phyloP scores from a whole-genome alignment of 2,888 invertebrate genomes.

The Machimus atricapillus region DNA sequence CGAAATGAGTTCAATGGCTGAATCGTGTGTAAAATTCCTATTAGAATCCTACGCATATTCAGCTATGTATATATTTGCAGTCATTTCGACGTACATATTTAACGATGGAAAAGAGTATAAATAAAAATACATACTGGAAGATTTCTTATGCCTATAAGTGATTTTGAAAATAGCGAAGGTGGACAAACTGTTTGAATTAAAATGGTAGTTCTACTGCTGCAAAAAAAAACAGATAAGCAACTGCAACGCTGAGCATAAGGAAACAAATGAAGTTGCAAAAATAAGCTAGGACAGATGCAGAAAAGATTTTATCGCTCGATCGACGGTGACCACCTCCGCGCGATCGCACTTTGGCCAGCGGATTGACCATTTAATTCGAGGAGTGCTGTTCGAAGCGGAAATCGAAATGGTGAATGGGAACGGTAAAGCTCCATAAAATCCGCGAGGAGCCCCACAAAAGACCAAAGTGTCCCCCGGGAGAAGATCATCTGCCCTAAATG shows the following conservation, averaged over 20 bases:
- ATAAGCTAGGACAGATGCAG: background rate
- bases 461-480: background rate
- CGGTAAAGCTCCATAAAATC: background rate
- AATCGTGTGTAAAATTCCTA: no score
- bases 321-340: background rate
- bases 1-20: no score
- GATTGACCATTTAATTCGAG: background rate
- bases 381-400: background rate
- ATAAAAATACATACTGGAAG: no score
- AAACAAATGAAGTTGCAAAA: background rate
- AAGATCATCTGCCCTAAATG: background rate
- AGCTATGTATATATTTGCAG: no score
- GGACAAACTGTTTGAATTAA: background rate
- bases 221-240: background rate
- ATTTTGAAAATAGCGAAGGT: background rate
- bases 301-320: constrained; percentile 1
- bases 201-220: background rate
- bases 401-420: constrained; percentile 7
- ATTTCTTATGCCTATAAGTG: background rate
- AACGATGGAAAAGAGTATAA: no score
- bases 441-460: background rate
- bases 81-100: no score
- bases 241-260: background rate
- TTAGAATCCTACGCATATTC: no score
- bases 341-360: background rate